These are phyloP conservation scores for Donacobius atricapilla DNA, from an alignment of 2,113 vertebrate genomes.

Conservation along the genomic window DNA sequence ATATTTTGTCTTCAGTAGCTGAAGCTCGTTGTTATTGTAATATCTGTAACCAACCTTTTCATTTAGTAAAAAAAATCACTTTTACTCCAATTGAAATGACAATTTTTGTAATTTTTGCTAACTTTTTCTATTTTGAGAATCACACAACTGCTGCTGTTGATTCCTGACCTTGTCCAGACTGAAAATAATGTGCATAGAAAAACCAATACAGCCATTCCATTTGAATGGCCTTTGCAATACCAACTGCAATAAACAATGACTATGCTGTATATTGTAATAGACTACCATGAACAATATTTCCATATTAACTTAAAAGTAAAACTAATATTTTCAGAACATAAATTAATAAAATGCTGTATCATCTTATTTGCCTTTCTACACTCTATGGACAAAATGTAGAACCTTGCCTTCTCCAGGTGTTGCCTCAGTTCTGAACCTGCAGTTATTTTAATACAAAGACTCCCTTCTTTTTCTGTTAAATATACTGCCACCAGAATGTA, in stretches of 20 bases:
- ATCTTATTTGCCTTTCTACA: background rate
- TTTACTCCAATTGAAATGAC: background rate
- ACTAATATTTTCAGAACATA: background rate
- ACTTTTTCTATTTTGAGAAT: background rate
- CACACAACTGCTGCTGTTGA: background rate
- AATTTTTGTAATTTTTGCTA: background rate
- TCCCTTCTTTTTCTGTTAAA: background rate
- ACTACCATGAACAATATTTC: background rate
- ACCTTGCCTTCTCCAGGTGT: background rate
- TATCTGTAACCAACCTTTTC: background rate
- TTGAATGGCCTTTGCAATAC: background rate
- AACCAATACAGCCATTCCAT: background rate
- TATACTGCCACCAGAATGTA: background rate
- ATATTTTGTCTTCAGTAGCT: background rate
- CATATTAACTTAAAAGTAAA: background rate
- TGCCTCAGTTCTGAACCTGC: background rate
- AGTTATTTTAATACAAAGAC: background rate
- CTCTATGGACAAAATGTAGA: background rate
- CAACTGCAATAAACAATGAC: background rate
- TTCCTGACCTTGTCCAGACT: background rate
- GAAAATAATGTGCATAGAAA: fast-evolving
- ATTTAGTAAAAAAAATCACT: background rate
- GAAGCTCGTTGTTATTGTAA: background rate
- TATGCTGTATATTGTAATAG: background rate
- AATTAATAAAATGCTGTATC: background rate